phyloP scores from a whole-genome alignment of 2,888 invertebrate species.

The Hirtodrosophila confusa region DNA sequence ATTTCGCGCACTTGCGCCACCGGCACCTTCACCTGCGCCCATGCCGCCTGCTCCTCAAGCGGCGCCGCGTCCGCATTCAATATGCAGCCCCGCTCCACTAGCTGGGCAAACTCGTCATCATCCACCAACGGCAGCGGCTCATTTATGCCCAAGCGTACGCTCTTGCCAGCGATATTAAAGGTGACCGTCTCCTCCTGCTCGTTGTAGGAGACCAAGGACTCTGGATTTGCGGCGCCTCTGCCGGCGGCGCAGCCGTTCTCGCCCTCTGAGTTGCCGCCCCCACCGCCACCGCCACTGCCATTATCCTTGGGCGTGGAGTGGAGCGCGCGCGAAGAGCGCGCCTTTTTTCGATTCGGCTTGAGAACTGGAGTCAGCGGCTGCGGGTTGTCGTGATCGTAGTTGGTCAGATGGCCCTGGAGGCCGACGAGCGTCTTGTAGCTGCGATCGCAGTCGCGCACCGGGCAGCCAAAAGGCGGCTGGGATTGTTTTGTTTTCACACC shows the following conservation, averaged over 20 bases:
- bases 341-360: slow-evolving; percentile 87
- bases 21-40: slow-evolving; percentile 86
- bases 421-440: slow-evolving; percentile 94
- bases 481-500: slow-evolving; percentile 88
- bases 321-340: slow-evolving; percentile 85
- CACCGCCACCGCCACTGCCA: slow-evolving; percentile 65
- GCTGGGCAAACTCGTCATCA: slow-evolving; percentile 86
- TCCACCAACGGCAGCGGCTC: slow-evolving; percentile 89
- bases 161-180: slow-evolving; percentile 93
- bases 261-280: slow-evolving; percentile 40
- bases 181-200: slow-evolving; percentile 94
- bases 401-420: slow-evolving; percentile 93
- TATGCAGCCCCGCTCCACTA: slow-evolving; percentile 82
- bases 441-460: slow-evolving; percentile 92
- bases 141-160: slow-evolving; percentile 87
- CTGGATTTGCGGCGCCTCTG: slow-evolving; percentile 68
- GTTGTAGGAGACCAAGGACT: slow-evolving; percentile 88
- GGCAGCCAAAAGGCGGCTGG: slow-evolving; percentile 93
- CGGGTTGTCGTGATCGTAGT: slow-evolving; percentile 93
- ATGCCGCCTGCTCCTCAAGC: slow-evolving; percentile 81
- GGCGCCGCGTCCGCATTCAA: slow-evolving; percentile 81
- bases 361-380: slow-evolving; percentile 87
- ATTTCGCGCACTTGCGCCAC: slow-evolving; percentile 89
- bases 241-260: slow-evolving; percentile 46
- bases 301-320: slow-evolving; percentile 84